phyloP scores from a whole-genome alignment of 1,140 invertebrate genomes.

The Drosophila erecta region DNA sequence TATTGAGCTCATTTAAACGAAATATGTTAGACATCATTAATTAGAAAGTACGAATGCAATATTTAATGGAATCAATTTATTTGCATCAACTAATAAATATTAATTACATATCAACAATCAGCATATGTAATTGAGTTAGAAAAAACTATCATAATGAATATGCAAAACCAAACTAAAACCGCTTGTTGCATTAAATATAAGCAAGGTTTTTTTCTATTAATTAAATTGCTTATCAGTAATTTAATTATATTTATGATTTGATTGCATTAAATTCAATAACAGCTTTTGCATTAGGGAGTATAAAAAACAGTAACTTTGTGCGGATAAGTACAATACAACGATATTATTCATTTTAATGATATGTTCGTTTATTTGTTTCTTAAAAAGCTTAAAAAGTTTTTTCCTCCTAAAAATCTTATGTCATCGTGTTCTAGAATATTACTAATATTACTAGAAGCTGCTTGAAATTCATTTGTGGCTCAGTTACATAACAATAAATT shows the following conservation, averaged over 20 bases:
- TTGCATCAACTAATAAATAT: background rate
- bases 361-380: conserved; percentile 1
- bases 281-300: background rate
- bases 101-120: no score
- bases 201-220: no score
- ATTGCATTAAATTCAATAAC: background rate
- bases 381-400: conserved; percentile 4
- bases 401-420: conserved; percentile 9
- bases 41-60: no score
- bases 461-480: conserved; percentile 26
- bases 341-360: background rate
- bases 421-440: conserved; percentile 6
- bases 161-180: background rate
- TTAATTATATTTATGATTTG: background rate
- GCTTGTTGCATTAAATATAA: background rate
- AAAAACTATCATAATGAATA: conserved; percentile 13
- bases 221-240: background rate
- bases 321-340: no score
- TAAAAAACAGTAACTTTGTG: no score
- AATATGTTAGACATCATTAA: background rate
- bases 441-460: no score
- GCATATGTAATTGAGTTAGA: background rate
- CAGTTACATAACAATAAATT: conserved; percentile 34
- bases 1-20: no score
- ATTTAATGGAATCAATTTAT: background rate